Conservation (phyloP, 2,888 invertebrate species). For the Diaprepes abbreviatus region DNA sequence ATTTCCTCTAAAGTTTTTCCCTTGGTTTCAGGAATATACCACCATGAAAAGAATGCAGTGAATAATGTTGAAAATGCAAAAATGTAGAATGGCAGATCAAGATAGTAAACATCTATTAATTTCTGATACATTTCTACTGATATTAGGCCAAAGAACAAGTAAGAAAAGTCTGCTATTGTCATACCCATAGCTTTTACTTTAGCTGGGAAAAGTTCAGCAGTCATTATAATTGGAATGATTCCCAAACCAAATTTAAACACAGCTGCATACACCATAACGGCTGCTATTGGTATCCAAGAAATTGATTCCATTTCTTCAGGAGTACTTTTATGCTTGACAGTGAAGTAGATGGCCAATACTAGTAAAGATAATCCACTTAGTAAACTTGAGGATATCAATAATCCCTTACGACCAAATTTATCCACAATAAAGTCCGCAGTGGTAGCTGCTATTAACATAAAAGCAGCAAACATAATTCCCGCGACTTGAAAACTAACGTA, state of each 20-base stretch:
- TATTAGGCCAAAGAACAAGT: conserved; percentile 61
- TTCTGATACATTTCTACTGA: conserved; percentile 63
- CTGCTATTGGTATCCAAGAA: conserved; percentile 60
- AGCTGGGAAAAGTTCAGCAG: conserved; percentile 66
- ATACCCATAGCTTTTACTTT: conserved; percentile 66
- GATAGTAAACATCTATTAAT: conserved; percentile 57
- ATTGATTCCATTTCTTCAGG: conserved; percentile 55
- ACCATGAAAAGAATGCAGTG: conserved; percentile 61
- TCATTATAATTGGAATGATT: conserved; percentile 65
- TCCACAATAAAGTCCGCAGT: conserved; percentile 62
- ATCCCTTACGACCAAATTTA: conserved; percentile 62
- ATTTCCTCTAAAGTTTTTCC: conserved; percentile 65
- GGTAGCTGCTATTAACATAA: conserved; percentile 63
- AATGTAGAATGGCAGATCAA: conserved; percentile 64
- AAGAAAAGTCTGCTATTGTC: conserved; percentile 64
- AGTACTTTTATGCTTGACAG: conserved; percentile 58
- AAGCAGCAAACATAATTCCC: conserved; percentile 63
- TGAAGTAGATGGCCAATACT: conserved; percentile 63
- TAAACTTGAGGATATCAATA: conserved; percentile 61
- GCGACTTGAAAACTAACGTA: conserved; percentile 58
- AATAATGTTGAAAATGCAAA: conserved; percentile 61
- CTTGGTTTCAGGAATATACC: conserved; percentile 64
- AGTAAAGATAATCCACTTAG: conserved; percentile 62
- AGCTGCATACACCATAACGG: conserved; percentile 57
- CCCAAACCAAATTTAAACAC: conserved; percentile 65